Conservation (phyloP, 2,888 invertebrate genomes). For the Acleris literana region DNA sequence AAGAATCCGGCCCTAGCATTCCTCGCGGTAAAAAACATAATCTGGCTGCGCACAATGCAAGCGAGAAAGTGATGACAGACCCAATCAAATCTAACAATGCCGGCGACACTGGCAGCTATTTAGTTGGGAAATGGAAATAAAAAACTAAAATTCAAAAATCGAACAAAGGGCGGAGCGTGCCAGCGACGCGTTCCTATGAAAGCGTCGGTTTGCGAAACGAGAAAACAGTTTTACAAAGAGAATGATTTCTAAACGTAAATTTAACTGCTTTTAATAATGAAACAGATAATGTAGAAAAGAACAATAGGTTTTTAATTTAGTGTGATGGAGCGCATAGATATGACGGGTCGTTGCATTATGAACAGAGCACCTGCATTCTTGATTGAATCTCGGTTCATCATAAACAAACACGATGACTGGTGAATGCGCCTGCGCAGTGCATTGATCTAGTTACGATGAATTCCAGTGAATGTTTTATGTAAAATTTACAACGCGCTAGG, state of each 20-base stretch:
- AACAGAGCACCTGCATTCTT: slow-evolving; percentile 50
- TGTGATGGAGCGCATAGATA: slow-evolving; percentile 36
- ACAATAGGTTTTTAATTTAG: slow-evolving; percentile 30
- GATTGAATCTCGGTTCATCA: slow-evolving; percentile 49
- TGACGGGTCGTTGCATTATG: slow-evolving; percentile 45
- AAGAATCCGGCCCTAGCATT: slow-evolving; percentile 44
- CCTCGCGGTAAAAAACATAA: slow-evolving; percentile 49
- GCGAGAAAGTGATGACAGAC: slow-evolving; percentile 50
- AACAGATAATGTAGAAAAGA: slow-evolving; percentile 19
- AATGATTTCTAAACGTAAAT: slow-evolving; percentile 12
- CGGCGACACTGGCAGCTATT: slow-evolving; percentile 59
- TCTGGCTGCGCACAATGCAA: slow-evolving; percentile 56
- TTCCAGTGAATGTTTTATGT: slow-evolving; percentile 10
- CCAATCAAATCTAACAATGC: slow-evolving; percentile 67
- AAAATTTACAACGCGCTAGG: slow-evolving; percentile 4
- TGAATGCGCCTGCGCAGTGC: slow-evolving; percentile 19
- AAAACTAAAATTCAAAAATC: slow-evolving; percentile 48
- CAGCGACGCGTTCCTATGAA: slow-evolving; percentile 52
- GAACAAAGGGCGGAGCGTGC: slow-evolving; percentile 72
- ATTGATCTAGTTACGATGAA: slow-evolving; percentile 24
- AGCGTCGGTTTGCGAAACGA: slow-evolving; percentile 20
- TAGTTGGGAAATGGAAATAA: slow-evolving; percentile 50
- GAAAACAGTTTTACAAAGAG: neutral
- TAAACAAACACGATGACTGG: slow-evolving; percentile 47
- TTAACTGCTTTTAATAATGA: slow-evolving; percentile 9